Evolutionary conservation across 2,797 vertebrate species (phyloP), one percentile per base, ranked within the genome.

Genomic region (Channallabes apus): DNA sequence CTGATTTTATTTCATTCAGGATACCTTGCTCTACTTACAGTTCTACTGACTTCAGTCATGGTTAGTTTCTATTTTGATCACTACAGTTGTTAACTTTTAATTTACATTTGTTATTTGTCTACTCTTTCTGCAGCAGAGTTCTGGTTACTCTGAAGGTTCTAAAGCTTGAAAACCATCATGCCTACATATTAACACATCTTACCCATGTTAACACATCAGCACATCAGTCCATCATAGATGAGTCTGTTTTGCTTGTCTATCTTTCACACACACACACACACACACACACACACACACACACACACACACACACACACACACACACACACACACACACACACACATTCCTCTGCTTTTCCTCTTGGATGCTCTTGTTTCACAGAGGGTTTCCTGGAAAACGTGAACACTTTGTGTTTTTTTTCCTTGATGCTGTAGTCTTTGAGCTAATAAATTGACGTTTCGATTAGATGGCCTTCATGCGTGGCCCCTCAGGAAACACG

Each of bases 381-480:
- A 67, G 77, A 88, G 81, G 86, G 77, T 86, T 93, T 95, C 94
- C 94, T 93, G 93, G 93, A 94, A 94, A 91, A 91, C n/a, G 15
- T n/a, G 78, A 65, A 80, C 78, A 80, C 61, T 80, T 80, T 27
- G 17, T 11, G 6, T 18, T 24, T 12, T 41, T 11, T 38, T 51
- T 51, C 32, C 29, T 51, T 24, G 35, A 64, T 51, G 58, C 71
- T 75, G 56, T 27, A 22, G 35, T 46, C 81, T 73, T 75, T 75
- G 58, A 59, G 51, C 4, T 69, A 94, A 95, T 93, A 94, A 96
- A 96, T 95, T 95, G 94, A 95, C 91, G 90, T 94, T 95, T 95
- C 94, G 94, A 96, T 95, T 94, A 93, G 93, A 92, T 91, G 88
- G 92, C 92, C 94, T 95, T 94, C 90, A 94, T 93, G 94, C 85